Conservation (phyloP, 2,888 invertebrate species). For the Agrenia bidenticulata region DNA sequence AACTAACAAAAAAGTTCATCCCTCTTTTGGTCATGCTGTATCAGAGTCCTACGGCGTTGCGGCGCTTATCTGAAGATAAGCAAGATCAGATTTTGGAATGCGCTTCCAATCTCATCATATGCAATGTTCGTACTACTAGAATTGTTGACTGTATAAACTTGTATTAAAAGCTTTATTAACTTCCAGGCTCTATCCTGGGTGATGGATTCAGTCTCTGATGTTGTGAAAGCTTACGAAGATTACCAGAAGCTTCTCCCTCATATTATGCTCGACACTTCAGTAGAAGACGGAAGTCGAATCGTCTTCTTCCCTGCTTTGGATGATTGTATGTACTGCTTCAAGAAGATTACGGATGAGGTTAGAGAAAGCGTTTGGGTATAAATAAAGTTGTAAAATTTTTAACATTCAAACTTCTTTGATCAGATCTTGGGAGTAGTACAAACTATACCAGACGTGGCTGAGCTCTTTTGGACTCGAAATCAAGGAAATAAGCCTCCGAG, state of each 20-base stretch:
- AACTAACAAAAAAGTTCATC: constrained; percentile 39
- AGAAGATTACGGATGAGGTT: constrained; percentile 50
- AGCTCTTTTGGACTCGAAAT: constrained; percentile 20
- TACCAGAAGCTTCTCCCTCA: constrained; percentile 37
- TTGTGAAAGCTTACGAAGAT: constrained; percentile 43
- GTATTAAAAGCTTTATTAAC: not conserved
- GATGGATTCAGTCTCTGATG: constrained; percentile 34
- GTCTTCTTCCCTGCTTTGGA: constrained; percentile 40
- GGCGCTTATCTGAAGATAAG: constrained; percentile 24
- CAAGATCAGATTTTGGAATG: constrained; percentile 40
- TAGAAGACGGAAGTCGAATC: constrained; percentile 37
- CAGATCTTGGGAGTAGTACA: constrained; percentile 31
- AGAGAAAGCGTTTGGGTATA: not conserved
- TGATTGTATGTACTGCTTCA: constrained; percentile 49
- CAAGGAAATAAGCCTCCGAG: constrained; percentile 17
- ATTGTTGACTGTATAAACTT: too few species aligned
- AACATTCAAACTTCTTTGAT: too few species aligned
- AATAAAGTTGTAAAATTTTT: too few species aligned
- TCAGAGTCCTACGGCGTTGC: constrained; percentile 30
- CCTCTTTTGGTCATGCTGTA: constrained; percentile 35
- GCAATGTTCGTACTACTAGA: constrained; percentile 42
- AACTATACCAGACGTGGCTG: constrained; percentile 42
- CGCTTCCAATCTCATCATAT: constrained; percentile 40
- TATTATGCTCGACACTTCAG: constrained; percentile 44
- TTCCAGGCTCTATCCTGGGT: constrained; percentile 29